These are phyloP conservation scores for Lepus oiostolus DNA, from an alignment of 2,797 vertebrate species.

Conservation along the genomic window DNA sequence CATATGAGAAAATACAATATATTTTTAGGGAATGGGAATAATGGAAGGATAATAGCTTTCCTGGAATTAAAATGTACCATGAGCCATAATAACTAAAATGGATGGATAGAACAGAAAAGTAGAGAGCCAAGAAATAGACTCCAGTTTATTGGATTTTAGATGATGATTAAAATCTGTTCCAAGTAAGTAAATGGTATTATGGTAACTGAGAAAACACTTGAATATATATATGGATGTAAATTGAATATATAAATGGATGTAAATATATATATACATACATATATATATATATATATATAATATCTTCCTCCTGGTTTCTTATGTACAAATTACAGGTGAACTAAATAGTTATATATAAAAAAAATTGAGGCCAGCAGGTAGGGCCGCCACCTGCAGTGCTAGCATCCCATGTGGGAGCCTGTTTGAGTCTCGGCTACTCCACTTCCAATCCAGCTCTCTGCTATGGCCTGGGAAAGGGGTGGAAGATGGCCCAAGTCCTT, in stretches of 20 bases:
- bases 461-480: too few relatives aligned
- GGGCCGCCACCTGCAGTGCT: too few relatives aligned
- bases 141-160: not conserved
- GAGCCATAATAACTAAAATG: not conserved
- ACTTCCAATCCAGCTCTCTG: too few relatives aligned
- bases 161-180: not conserved
- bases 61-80: not conserved
- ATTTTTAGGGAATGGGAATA: not conserved
- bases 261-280: not conserved
- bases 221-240: not conserved
- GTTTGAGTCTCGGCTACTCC: too few relatives aligned
- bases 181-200: not conserved
- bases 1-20: not conserved
- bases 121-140: not conserved
- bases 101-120: not conserved
- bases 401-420: too few relatives aligned
- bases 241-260: too few relatives aligned
- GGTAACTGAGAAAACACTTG: not conserved
- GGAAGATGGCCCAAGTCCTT: too few relatives aligned
- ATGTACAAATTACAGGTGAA: too few relatives aligned
- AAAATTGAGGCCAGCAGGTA: too few relatives aligned
- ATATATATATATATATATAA: too few relatives aligned
- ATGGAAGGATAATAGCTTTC: not conserved
- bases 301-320: too few relatives aligned
- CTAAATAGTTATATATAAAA: too few relatives aligned